Evolutionary conservation across 2,888 invertebrate genomes (phyloP), one percentile per base, ranked within the genome.

Genomic region (Charanyca ferruginea): DNA sequence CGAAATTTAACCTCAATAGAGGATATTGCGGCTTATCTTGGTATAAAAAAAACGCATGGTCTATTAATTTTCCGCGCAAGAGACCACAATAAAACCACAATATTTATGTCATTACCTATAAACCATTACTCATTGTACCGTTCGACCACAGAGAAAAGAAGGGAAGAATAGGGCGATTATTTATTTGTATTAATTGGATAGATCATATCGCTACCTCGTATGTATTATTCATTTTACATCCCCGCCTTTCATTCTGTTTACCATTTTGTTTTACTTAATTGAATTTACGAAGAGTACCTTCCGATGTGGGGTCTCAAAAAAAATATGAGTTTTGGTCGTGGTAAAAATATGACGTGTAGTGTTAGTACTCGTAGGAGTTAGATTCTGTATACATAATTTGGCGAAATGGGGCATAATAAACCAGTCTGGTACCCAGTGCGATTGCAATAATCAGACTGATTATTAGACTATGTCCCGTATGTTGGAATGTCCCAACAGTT

Each of bases 91-190:
- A 32, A 28, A 60, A 69, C 45, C 20, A 53, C 41, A 35, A 53
- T 53, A 61, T 54, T 68, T 41, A 73, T 66, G 20, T 41, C 32
- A 22, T 57, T 66, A 45, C 54, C n/a, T 52, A 22, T 20, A 47
- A 44, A 68, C 32, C 23, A 76, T 70, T 47, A 53, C 18, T 61
- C 66, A 71, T 60, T 45, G 38, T 61, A 42, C 16, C 66, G 7
- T 69, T 60, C 62, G 63, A 72, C 35, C 53, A 62, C 70, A 77
- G 79, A 79, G 80, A 76, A 84, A 81, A 61, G 58, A 61, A 84
- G 82, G 66, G 58, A 64, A 42, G 85, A 87, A 89, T 81, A 79
- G 73, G 86, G 83, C 87, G 86, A 90, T 91, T 91, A 89, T 89
- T 87, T 86, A 80, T 79, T 73, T 80, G 69, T 80, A 62, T 73